phyloP scores from a whole-genome alignment of 92 coral and sea anemone species.

The Palythoa caribaeorum region DNA sequence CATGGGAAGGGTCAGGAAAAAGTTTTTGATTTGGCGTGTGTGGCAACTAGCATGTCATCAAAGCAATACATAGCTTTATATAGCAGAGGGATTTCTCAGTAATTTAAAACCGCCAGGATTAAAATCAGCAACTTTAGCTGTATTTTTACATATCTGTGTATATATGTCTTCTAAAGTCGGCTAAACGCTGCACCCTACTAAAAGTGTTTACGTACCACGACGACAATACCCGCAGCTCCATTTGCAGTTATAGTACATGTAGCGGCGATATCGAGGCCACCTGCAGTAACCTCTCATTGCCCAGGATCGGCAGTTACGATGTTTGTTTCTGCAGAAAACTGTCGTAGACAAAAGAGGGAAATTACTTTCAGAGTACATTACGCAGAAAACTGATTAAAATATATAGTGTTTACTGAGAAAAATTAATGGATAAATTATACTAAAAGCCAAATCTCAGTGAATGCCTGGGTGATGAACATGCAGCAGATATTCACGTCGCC shows the following conservation, averaged over 20 bases:
- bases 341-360: not conserved
- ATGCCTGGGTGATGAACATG: no score
- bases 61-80: no score
- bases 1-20: no score
- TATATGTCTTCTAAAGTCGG: not conserved
- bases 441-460: not conserved
- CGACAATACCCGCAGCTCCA: slow-evolving; percentile 52
- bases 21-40: no score
- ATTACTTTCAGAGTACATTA: not conserved
- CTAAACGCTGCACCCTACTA: not conserved
- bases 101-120: no score
- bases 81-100: no score
- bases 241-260: slow-evolving; percentile 47
- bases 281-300: slow-evolving; percentile 41
- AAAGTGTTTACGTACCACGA: slow-evolving; percentile 21
- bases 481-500: no score
- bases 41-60: no score
- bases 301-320: slow-evolving; percentile 11
- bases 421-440: not conserved
- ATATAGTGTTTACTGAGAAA: not conserved
- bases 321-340: slow-evolving; percentile 33
- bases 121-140: not conserved
- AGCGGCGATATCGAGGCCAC: not conserved
- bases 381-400: not conserved
- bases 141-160: not conserved